These are phyloP conservation scores for Siniperca chuatsi DNA, from an alignment of 2,113 vertebrate genomes.

Conservation along the genomic window DNA sequence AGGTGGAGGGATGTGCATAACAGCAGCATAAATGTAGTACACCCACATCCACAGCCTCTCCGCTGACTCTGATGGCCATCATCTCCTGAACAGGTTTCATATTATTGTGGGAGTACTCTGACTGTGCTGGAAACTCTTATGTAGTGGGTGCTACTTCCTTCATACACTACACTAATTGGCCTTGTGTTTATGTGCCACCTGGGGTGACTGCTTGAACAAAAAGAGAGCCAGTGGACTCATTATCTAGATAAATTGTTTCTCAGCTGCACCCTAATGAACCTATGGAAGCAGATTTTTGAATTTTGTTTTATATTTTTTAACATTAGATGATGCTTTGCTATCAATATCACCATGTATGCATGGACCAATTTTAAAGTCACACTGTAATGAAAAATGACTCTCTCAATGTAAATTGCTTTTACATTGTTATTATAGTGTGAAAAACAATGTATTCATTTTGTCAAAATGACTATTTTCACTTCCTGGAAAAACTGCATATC, in stretches of 20 bases:
- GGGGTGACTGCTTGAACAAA: slow-evolving; percentile 24
- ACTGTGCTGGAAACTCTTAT: not conserved
- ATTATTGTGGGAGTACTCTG: not conserved
- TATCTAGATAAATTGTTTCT: slow-evolving; percentile 49
- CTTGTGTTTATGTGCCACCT: slow-evolving; percentile 40
- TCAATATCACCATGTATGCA: not conserved
- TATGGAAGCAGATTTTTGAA: not conserved
- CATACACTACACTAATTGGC: slow-evolving; percentile 53
- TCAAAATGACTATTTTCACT: not conserved
- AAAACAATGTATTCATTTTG: not conserved
- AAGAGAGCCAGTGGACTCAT: slow-evolving; percentile 40
- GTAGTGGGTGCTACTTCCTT: not conserved
- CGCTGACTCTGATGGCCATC: not conserved
- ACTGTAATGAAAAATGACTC: slow-evolving; percentile 2
- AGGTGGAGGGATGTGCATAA: no score
- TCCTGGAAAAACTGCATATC: not conserved
- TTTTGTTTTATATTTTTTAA: not conserved
- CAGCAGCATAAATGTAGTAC: no score
- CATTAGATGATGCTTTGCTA: not conserved
- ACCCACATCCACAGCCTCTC: not conserved
- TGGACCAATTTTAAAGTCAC: not conserved
- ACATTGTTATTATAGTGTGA: not conserved
- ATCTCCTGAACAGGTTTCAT: not conserved
- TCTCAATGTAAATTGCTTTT: not conserved
- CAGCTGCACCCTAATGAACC: slow-evolving; percentile 20